Evolutionary conservation across 2,797 vertebrate species (phyloP).

Genomic region (Epinephelus awoara): DNA sequence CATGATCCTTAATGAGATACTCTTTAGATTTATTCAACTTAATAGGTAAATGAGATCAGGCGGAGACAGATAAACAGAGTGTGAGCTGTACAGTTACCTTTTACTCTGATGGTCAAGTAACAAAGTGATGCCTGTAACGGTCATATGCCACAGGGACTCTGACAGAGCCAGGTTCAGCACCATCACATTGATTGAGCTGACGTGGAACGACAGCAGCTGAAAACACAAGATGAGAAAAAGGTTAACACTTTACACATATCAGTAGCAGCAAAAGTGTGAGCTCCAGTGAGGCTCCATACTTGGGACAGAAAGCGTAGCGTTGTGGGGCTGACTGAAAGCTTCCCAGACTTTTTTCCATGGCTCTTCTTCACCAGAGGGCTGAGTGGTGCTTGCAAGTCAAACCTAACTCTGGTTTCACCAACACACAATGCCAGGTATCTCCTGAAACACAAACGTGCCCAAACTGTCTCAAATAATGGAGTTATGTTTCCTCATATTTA

Average conservation of each 20-base stretch:
- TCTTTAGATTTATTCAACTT: neutral
- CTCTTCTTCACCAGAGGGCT: slow-evolving; percentile 61
- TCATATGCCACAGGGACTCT: slow-evolving; percentile 98
- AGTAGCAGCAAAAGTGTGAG: neutral
- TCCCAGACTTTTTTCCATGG: slow-evolving; percentile 74
- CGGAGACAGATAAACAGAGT: neutral
- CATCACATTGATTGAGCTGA: slow-evolving; percentile 95
- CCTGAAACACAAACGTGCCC: slow-evolving; percentile 76
- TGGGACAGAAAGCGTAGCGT: slow-evolving; percentile 91
- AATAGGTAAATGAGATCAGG: neutral
- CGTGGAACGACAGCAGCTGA: slow-evolving; percentile 93
- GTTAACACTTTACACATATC: slow-evolving; percentile 19
- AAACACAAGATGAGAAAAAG: slow-evolving; percentile 24
- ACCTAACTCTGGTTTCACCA: slow-evolving; percentile 92
- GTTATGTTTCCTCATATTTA: neutral
- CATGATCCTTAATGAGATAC: neutral
- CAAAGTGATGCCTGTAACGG: slow-evolving; percentile 89
- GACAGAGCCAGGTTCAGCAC: slow-evolving; percentile 93
- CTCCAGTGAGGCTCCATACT: slow-evolving; percentile 76
- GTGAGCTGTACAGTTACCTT: slow-evolving; percentile 80
- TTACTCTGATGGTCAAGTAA: slow-evolving; percentile 91
- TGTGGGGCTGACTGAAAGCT: slow-evolving; percentile 85
- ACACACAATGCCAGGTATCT: slow-evolving; percentile 94
- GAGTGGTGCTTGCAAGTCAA: slow-evolving; percentile 89
- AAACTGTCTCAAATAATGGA: neutral